A percentile compares a stretch with the other conserved stretches of the same genome.
These are phyloP conservation scores for Chamaea fasciata DNA, from an alignment of 2,113 vertebrate species.

Conservation along the genomic window DNA sequence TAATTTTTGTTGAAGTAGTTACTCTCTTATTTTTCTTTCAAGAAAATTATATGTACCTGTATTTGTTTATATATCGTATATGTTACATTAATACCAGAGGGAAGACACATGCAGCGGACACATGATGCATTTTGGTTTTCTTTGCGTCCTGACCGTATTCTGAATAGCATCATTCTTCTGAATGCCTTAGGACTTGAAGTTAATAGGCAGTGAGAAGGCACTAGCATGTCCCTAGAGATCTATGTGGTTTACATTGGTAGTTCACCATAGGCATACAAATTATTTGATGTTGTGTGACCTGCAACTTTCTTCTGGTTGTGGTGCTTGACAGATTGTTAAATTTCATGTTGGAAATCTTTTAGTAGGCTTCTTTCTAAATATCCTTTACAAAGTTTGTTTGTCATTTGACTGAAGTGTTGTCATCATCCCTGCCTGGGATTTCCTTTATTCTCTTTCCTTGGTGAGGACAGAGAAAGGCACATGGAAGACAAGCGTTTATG, in stretches of 20 bases:
- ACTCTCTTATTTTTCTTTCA: background rate
- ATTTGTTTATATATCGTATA: background rate
- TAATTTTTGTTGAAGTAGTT: background rate
- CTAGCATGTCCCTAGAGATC: conserved; percentile 28
- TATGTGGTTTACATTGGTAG: conserved; percentile 59
- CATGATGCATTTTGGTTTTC: conserved; percentile 47
- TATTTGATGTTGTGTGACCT: background rate
- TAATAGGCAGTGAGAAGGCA: conserved; percentile 60
- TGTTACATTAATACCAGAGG: background rate
- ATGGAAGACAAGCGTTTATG: background rate
- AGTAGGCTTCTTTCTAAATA: conserved; percentile 3
- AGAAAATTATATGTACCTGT: background rate
- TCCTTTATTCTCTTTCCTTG: background rate
- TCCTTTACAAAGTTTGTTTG: background rate
- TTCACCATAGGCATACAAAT: conserved; percentile 42
- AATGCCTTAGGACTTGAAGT: conserved; percentile 55
- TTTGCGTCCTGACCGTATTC: conserved; percentile 43
- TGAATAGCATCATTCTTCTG: conserved; percentile 51
- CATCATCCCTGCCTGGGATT: background rate
- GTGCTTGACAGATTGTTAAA: conserved; percentile 11
- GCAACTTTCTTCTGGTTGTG: conserved; percentile 34
- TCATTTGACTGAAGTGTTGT: background rate
- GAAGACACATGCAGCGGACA: background rate
- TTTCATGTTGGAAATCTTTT: conserved; percentile 9
- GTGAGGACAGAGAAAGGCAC: background rate